Evolutionary conservation across 2,888 invertebrate genomes (phyloP).

Genomic region (Papilio demoleus): DNA sequence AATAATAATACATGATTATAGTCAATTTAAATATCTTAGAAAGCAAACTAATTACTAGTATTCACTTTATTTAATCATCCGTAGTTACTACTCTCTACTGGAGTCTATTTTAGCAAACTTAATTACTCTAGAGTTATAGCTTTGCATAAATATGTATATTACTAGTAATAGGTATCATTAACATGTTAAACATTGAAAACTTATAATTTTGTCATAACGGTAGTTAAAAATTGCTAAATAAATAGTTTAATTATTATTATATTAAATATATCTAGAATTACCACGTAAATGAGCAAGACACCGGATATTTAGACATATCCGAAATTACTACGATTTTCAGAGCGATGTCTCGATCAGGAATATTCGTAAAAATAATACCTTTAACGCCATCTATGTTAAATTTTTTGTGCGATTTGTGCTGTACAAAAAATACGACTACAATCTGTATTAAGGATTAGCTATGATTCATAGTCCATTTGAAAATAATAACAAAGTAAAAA

Average conservation of each 20-base stretch:
- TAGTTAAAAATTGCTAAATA: constrained; percentile 4
- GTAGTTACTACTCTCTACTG: background rate
- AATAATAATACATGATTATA: constrained; percentile 11
- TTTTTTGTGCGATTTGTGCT: no score
- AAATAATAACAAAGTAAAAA: background rate
- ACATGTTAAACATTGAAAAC: constrained; percentile 13
- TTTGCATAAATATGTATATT: background rate
- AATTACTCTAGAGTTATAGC: constrained; percentile 10
- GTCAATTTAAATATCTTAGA: background rate
- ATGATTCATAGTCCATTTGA: background rate
- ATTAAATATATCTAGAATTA: background rate
- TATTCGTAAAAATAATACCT: no score
- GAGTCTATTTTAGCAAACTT: background rate
- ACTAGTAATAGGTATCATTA: background rate
- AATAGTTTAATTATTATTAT: background rate
- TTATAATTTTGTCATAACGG: background rate
- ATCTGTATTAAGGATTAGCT: no score
- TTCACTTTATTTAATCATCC: constrained; percentile 17
- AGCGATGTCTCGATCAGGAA: no score
- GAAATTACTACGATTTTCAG: background rate
- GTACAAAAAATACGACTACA: no score
- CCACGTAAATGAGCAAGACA: background rate
- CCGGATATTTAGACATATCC: background rate
- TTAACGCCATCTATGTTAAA: no score
- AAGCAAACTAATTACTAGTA: constrained; percentile 5